These are phyloP conservation scores for Phymastichus coffea DNA, from an alignment of 1,140 invertebrate species.

Conservation along the genomic window DNA sequence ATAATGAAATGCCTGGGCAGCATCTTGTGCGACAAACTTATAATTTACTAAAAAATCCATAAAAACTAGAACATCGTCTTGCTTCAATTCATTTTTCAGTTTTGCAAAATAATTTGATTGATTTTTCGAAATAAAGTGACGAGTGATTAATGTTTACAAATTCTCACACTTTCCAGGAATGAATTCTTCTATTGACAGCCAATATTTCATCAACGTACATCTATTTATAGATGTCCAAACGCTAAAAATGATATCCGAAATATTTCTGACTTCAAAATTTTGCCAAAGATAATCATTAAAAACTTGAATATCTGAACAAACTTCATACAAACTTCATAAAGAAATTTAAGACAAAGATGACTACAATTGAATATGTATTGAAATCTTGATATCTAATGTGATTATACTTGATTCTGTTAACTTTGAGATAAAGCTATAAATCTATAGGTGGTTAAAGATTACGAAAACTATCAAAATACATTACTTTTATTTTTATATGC, in stretches of 20 bases:
- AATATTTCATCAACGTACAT: not conserved
- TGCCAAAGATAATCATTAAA: not conserved
- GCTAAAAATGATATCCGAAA: not conserved
- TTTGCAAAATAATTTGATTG: not conserved
- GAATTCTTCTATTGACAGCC: not conserved
- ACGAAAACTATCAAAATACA: no score
- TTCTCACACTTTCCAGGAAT: not conserved
- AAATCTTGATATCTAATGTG: no score
- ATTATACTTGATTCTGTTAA: no score
- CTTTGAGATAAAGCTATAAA: no score
- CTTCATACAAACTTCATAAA: no score
- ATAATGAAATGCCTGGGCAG: constrained; percentile 37
- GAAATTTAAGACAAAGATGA: no score
- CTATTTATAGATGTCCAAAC: not conserved
- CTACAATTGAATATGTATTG: no score
- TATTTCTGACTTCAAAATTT: not conserved
- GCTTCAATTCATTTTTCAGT: constrained; percentile 13
- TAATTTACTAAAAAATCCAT: constrained; percentile 42
- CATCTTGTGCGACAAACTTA: constrained; percentile 36
- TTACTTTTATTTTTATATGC: no score
- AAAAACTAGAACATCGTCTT: constrained; percentile 16
- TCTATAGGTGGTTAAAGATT: no score
- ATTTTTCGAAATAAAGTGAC: constrained; percentile 2
- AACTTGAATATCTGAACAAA: not conserved
- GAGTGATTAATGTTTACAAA: not conserved